Base-by-base conservation (phyloP, 2,888 invertebrate species). In the Heliconius sara region DNA sequence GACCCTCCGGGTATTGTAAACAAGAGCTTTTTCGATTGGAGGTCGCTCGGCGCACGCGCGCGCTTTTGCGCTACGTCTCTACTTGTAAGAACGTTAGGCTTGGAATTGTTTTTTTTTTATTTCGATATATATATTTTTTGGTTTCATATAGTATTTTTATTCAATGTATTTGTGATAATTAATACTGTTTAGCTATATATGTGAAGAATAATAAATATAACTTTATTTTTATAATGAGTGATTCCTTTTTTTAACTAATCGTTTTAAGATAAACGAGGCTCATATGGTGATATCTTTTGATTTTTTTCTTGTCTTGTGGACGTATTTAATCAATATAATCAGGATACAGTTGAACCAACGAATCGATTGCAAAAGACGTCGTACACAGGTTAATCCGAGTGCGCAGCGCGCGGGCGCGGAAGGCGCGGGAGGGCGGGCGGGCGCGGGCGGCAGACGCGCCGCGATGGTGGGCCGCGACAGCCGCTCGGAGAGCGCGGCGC, bases 391-490 rank as follows among this genome's bases (percentile, higher is more conserved):
- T 87, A 88, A 86, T 84, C 81, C 76, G 85, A 74, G 86, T 81
- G 86, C 86, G 85, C 88, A 87, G 86, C 82, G 84, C 84, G 88
- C 86, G 89, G 86, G 84, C 84, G 88, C 87, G 89, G 86, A 88
- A 86, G 89, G 86, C 84, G 85, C 52, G 52, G 57, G 57, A 57
- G 57, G 57, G 57, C n/a, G 87, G 89, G 87, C 88, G 89, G 89
- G 90, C 89, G 89, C 85, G 84, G 90, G 90, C 93, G 92, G 92
- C 93, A 94, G 94, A 93, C 93, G 94, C 93, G 94, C 93, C 94
- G 93, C 94, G 93, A 94, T 94, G 94, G 93, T 94, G 95, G 95
- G 93, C 95, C 94, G 95, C 95, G 95, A 94, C 95, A 95, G 95
- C 95, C 95, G 95, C 95, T 93, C 93, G 89, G 90, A 90, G 93